A percentile compares a stretch with the other conserved stretches of the same genome.
phyloP scores from a whole-genome alignment of 2,797 vertebrate species.

The Micropoecilia bifurca region DNA sequence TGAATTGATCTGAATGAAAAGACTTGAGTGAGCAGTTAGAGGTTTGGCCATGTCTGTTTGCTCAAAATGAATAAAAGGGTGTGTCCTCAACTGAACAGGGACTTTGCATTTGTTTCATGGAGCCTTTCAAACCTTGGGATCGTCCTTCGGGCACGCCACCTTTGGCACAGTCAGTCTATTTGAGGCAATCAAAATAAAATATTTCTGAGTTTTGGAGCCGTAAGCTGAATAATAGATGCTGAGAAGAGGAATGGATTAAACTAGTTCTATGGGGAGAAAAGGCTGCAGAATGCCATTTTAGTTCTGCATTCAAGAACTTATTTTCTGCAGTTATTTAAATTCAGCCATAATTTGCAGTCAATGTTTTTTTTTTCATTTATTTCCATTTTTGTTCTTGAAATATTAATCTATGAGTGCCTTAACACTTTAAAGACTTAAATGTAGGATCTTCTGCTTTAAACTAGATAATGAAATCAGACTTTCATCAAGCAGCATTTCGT shows the following conservation, averaged over 20 bases:
- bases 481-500: not conserved
- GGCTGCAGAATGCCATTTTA: not conserved
- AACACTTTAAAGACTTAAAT: not conserved
- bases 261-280: not conserved
- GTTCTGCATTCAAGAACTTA: not conserved
- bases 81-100: not conserved
- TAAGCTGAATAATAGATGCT: not conserved
- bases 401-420: not conserved
- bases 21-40: not conserved
- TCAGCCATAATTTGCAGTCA: not conserved
- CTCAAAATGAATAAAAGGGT: not conserved
- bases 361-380: not conserved
- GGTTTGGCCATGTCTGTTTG: not conserved
- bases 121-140: not conserved
- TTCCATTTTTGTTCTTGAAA: not conserved
- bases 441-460: not conserved
- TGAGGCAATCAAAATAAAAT: not conserved
- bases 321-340: not conserved
- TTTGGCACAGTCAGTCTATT: not conserved
- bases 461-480: not conserved
- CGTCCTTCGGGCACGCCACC: not conserved
- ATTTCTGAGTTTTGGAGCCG: not conserved
- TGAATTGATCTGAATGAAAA: constrained; percentile 4
- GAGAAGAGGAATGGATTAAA: not conserved
- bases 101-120: not conserved